Percentiles rank a stretch among this genome's conserved stretches.
phyloP scores from a whole-genome alignment of 2,888 invertebrate genomes.

The Diarsia brunnea region DNA sequence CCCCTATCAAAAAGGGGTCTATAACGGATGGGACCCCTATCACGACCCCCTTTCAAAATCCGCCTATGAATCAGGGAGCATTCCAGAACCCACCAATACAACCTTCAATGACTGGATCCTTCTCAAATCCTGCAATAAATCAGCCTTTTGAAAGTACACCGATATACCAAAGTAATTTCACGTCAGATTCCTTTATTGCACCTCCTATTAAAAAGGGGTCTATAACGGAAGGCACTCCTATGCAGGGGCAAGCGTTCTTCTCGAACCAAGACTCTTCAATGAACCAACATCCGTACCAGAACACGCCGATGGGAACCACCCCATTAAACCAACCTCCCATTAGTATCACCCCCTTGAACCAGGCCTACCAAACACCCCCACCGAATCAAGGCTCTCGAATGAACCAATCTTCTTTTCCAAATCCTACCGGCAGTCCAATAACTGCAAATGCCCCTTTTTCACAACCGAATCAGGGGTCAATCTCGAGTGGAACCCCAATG shows the following conservation, averaged over 20 bases:
- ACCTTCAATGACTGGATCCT: constrained; percentile 28
- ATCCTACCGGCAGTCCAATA: constrained; percentile 30
- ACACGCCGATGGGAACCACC: constrained; percentile 21
- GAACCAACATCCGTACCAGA: constrained; percentile 31
- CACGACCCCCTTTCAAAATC: constrained; percentile 25
- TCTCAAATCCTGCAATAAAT: constrained; percentile 45
- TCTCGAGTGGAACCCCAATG: constrained; percentile 25
- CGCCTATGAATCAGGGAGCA: constrained; percentile 26
- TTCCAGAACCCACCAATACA: constrained; percentile 35
- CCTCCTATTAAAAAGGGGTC: constrained; percentile 47
- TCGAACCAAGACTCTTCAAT: constrained; percentile 20
- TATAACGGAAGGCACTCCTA: constrained; percentile 47
- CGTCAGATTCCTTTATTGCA: constrained; percentile 45
- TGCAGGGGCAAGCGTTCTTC: constrained; percentile 35
- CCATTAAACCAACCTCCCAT: constrained; percentile 31
- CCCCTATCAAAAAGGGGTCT: constrained; percentile 43
- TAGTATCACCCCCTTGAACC: constrained; percentile 37
- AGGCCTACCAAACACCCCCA: constrained; percentile 42
- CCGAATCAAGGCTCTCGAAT: constrained; percentile 45
- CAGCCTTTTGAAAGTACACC: constrained; percentile 42
- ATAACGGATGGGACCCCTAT: constrained; percentile 51
- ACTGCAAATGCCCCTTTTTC: constrained; percentile 23
- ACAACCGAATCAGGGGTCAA: constrained; percentile 33
- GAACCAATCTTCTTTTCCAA: constrained; percentile 43
- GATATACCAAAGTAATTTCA: constrained; percentile 48